Evolutionary conservation across 1,140 invertebrate genomes (phyloP), one percentile per base, ranked within the genome.

Genomic region (Sycobia sp.): DNA sequence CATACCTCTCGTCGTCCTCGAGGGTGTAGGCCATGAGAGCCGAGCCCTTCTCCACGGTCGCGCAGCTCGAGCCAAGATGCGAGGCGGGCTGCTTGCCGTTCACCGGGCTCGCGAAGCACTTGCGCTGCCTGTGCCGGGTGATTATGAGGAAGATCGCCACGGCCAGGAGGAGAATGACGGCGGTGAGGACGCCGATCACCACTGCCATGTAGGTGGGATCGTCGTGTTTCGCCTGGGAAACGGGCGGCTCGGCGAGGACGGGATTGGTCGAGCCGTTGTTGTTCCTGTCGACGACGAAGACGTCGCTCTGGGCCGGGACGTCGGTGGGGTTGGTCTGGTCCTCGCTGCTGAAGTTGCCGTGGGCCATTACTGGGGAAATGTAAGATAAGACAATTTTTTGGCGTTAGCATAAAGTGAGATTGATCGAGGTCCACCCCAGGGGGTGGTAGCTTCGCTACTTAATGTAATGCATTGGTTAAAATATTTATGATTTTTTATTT

Each of bases 201-300:
- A 94, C 85, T 5, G 91, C 91, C 82, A 94, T 88, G 79, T 91
- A 90, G 2, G 89, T 84, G 8, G 90, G 87, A 65, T 90, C 89
- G 67, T 90, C 88, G 69, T 89, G 85, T 51, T 86, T 86, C 0
- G 87, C 87, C 1, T 86, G 87, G 4, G 88, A 86, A 47, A 90
- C 85, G 34, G 87, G 86, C 64, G 85, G 82, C 46, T 80, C 79
- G 43, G 68, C 76, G 29, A 32, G 29, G 8, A 23, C 1, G 5
- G 14, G 16, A 3, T 25, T 29, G 0, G 76, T 75, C 73, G 71
- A 81, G 41, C 74, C 79, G 49, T 83, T 32, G 5, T 11, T 32
- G 7, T 39, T n/a, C 22, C 39, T 85, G 75, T 81, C 84, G 71
- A 81, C 84, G 9, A 83, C 72, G 55, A 80, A 81, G 56, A 85